Evolutionary conservation across 2,888 invertebrate genomes (phyloP).

Genomic region (Diaperis boleti): DNA sequence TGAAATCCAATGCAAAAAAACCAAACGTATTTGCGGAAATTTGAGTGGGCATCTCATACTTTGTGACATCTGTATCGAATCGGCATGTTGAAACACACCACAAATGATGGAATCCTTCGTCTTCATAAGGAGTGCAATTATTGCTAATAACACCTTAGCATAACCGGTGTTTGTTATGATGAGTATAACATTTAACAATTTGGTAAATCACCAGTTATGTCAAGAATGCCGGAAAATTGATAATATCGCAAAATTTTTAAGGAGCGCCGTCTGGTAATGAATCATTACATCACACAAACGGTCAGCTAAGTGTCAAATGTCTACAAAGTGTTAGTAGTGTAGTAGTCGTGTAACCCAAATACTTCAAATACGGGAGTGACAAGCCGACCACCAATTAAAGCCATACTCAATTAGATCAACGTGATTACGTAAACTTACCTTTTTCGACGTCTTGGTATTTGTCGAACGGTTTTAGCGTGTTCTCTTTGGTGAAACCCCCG

Average conservation of each 20-base stretch:
- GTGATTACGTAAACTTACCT: slow-evolving; percentile 70
- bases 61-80: slow-evolving; percentile 4
- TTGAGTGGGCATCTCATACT: not conserved
- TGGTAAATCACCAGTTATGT: slow-evolving; percentile 2
- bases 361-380: slow-evolving; percentile 21
- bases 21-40: not conserved
- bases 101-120: slow-evolving; percentile 8
- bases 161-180: not conserved
- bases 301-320: not conserved
- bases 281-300: slow-evolving; percentile 21
- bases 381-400: slow-evolving; percentile 16
- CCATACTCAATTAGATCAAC: slow-evolving; percentile 19
- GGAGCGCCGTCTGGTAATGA: slow-evolving; percentile 1
- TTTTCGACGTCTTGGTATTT: slow-evolving; percentile 96
- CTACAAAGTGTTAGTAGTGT: slow-evolving; percentile 8
- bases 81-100: slow-evolving; percentile 5
- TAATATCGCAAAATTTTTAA: not conserved
- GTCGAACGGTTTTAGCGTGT: slow-evolving; percentile 91
- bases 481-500: slow-evolving; percentile 92
- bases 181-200: not conserved
- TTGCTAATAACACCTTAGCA: not conserved
- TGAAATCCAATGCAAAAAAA: not conserved
- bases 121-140: not conserved
- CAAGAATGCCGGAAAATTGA: not conserved
- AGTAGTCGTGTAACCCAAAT: slow-evolving; percentile 31